Evolutionary conservation across 2,797 vertebrate species (phyloP).

Genomic region (Myotis daubentonii): DNA sequence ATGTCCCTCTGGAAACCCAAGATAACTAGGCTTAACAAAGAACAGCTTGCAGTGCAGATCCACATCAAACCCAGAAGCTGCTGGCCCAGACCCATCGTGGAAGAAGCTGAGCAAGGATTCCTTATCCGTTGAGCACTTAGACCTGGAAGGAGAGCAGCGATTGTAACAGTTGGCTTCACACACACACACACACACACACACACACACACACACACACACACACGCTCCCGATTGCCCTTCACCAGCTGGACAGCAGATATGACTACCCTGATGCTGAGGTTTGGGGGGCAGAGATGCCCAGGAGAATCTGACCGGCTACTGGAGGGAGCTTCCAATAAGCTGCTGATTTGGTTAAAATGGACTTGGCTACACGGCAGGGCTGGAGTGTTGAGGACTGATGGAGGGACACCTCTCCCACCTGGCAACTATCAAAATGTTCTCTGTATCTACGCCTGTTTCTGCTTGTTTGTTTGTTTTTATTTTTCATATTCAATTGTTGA

Average conservation of each 20-base stretch:
- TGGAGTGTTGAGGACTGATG: background rate
- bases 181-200: no score
- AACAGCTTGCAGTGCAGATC: background rate
- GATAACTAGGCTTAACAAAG: background rate
- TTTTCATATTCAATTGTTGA: background rate
- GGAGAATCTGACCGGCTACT: background rate
- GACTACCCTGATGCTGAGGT: background rate
- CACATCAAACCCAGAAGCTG: background rate
- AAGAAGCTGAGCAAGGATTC: background rate
- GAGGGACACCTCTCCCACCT: background rate
- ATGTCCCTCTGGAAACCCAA: background rate
- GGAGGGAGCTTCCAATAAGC: background rate
- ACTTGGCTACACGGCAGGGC: background rate
- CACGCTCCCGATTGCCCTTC: background rate
- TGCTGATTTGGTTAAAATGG: background rate
- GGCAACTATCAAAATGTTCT: background rate
- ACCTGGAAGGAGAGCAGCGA: background rate
- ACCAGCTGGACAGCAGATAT: background rate
- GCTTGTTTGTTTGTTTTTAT: background rate
- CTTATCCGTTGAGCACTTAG: background rate
- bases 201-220: no score
- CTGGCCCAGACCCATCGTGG: background rate
- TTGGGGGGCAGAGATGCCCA: background rate
- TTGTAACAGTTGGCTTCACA: background rate
- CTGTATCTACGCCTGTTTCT: background rate